phyloP scores from a whole-genome alignment of 2,797 vertebrate species.

The Onychomys arenicola region DNA sequence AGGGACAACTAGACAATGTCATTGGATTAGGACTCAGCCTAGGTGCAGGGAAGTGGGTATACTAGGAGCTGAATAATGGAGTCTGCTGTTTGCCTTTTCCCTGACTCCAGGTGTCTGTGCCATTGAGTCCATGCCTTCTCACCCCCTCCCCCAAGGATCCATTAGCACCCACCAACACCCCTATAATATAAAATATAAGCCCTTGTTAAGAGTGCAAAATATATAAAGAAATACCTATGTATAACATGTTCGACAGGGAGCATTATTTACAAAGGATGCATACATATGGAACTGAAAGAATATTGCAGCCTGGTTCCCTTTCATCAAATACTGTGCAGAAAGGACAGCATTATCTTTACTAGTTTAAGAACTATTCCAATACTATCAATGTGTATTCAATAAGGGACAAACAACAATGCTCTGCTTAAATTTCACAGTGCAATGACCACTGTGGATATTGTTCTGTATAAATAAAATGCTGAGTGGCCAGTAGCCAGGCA shows the following conservation, averaged over 20 bases:
- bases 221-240: neutral
- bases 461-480: no score
- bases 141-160: no score
- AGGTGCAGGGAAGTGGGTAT: no score
- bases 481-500: no score
- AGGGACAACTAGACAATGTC: no score
- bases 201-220: neutral
- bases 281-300: neutral
- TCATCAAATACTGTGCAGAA: neutral
- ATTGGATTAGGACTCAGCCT: no score
- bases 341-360: conserved; percentile 14
- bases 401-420: conserved; percentile 28
- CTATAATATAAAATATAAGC: neutral
- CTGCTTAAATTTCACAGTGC: conserved; percentile 21
- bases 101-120: no score
- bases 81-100: no score
- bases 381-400: conserved; percentile 36
- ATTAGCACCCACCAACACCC: neutral
- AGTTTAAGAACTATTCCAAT: conserved; percentile 37
- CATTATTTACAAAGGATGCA: conserved; percentile 4
- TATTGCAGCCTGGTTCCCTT: neutral
- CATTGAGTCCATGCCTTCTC: no score
- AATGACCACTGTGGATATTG: no score
- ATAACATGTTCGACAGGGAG: neutral
- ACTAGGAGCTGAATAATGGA: no score